Base-by-base conservation (phyloP, 2,888 invertebrate species). In the Chaitophorus viminalis region DNA sequence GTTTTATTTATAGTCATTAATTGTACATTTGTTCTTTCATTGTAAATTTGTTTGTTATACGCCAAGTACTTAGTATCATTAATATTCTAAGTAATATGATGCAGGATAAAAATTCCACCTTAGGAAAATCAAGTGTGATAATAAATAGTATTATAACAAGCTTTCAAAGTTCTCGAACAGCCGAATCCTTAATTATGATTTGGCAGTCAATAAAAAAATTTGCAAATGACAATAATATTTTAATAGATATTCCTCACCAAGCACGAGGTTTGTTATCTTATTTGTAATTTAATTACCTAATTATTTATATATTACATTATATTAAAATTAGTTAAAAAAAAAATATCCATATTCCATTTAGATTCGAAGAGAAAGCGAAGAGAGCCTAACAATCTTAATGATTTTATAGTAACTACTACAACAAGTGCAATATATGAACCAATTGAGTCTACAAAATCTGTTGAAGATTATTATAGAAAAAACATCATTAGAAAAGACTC, bases 31-130 rank as follows among this genome's bases (percentile, higher is more conserved):
- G n/a, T n/a, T 0, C 54, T 36, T 77, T 77, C 31, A 31, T 54
- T 77, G 54, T 77, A 54, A 54, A 54, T 54, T 77, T 77, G 54
- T 77, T 77, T 17, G 31, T 68, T 36, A 39, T 36, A 25, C 25
- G 36, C 79, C 79, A 79, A 65, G n/a, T 79, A 68, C 65, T 65
- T 8, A 60, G 36, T 79, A 33, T 11, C n/a, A 79, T 79, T 65
- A 79, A 79, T 65, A n/a, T 65, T 36, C 39, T 79, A 11, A 79
- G 36, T 36, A 36, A 79, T 21, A 79, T 79, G 36, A n/a, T 75
- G 75, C 75, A 75, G 18, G 75, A 75, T 29, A 75, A 75, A 75
- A 75, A 75, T 75, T 36, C 36, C 4, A 75, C 75, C 5, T 36
- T 75, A 36, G 75, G 75, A n/a, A 75, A 75, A 75, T 25, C 75